Evolutionary conservation across 2,797 vertebrate species (phyloP).

Genomic region (Sylvilagus floridanus): DNA sequence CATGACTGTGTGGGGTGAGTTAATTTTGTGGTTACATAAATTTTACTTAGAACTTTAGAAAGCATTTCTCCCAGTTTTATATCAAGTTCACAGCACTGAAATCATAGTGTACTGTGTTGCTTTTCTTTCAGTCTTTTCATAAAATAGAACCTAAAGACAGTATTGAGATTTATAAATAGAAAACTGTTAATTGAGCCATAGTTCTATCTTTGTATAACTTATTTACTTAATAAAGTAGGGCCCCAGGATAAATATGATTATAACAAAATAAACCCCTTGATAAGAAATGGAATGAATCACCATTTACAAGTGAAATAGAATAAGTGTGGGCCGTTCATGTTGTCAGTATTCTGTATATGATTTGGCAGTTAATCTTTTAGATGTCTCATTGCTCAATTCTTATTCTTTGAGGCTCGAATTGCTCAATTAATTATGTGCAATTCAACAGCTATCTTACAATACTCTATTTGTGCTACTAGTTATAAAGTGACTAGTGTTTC

Average conservation of each 20-base stretch:
- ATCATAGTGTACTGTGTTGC: not conserved
- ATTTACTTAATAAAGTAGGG: constrained; percentile 59
- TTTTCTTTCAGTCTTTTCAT: constrained; percentile 54
- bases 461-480: constrained; percentile 34
- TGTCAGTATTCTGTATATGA: constrained; percentile 18
- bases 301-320: constrained; percentile 44
- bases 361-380: constrained; percentile 65
- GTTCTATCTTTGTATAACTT: constrained; percentile 49
- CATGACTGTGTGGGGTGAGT: not conserved
- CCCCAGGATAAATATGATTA: constrained; percentile 62
- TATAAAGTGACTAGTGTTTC: constrained; percentile 64
- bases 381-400: constrained; percentile 57
- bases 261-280: constrained; percentile 50
- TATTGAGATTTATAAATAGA: constrained; percentile 59
- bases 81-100: constrained; percentile 14
- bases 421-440: constrained; percentile 70
- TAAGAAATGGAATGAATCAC: constrained; percentile 39
- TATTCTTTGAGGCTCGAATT: constrained; percentile 69
- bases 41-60: constrained; percentile 42
- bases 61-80: not conserved
- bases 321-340: constrained; percentile 50
- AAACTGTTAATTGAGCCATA: constrained; percentile 41
- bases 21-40: constrained; percentile 73
- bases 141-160: constrained; percentile 48
- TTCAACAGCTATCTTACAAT: constrained; percentile 54